Evolutionary conservation across 2,888 invertebrate genomes (phyloP), one percentile per base, ranked within the genome.

Genomic region (Meta bourneti): DNA sequence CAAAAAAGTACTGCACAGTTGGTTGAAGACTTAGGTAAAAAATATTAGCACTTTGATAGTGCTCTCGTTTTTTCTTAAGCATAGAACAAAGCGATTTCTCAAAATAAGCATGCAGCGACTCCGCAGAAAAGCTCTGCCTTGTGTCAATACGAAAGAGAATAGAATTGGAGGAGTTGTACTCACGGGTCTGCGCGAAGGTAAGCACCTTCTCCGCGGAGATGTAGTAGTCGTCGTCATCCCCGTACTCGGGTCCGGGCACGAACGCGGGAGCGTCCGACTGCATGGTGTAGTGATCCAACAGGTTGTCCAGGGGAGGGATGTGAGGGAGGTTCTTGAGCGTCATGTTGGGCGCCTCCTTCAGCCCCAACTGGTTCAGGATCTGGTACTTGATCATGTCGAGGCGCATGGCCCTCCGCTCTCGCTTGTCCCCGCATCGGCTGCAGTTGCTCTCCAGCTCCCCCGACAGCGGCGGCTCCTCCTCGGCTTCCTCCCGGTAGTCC

Each of bases 181-280:
- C 94, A 95, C 95, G 95, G 93, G 95, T 95, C 93, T 95, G 97
- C 94, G 96, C 96, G 95, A 97, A 97, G 93, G 96, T 96, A 95
- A 97, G 95, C 94, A 97, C 96, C 94, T 96, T 96, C 94, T 97
- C 96, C 93, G 97, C 96, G 94, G 96, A 96, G 94, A 96, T 96
- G 94, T 96, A 96, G 95, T 96, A 96, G 95, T 97, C 96, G 94
- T 96, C 95, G 94, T 96, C 95, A 11, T 93, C 93, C 95, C 96
- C 95, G 95, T 95, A 95, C 80, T 94, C 94, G 20, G 94, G 94
- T 0, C 95, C 95, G 95, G 96, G 92, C n/a, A 88, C 75, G 75
- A 92, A 92, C 16, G 80, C 75, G 9, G 93, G 95, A 83, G 95
- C 95, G 93, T 96, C 96, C 84, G 95, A 95, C 93, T 95, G 95